These are phyloP conservation scores for Muricea muricata DNA, from an alignment of 92 coral and sea anemone genomes.

Conservation along the genomic window DNA sequence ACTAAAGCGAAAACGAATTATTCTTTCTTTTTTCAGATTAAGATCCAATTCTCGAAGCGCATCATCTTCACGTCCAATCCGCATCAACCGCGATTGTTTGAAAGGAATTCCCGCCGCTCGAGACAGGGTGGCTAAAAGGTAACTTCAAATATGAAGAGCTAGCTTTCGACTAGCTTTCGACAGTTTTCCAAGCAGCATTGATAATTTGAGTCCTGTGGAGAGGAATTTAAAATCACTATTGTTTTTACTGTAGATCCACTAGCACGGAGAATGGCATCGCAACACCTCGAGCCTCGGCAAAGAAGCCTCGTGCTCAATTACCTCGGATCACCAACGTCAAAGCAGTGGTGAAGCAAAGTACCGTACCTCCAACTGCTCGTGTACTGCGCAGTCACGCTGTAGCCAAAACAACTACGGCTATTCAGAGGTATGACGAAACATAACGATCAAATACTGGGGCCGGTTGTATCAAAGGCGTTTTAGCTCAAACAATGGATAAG, in stretches of 20 bases:
- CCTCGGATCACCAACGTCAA: neutral
- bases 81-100: neutral
- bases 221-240: too few relatives aligned
- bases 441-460: too few relatives aligned
- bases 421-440: neutral
- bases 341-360: neutral
- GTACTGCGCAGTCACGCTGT: neutral
- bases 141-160: neutral
- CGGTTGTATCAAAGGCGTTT: too few relatives aligned
- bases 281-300: neutral
- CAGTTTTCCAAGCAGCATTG: too few relatives aligned
- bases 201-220: too few relatives aligned
- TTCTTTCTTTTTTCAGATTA: neutral
- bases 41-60: neutral
- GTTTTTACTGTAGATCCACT: too few relatives aligned
- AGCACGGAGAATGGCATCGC: too few relatives aligned
- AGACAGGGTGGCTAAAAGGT: neutral
- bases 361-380: neutral
- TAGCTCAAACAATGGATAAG: too few relatives aligned
- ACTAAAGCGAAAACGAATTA: too few relatives aligned
- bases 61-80: neutral
- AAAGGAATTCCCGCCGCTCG: neutral
- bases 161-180: too few relatives aligned
- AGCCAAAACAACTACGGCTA: neutral
- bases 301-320: neutral